A percentile compares a stretch with the other conserved stretches of the same genome.
Evolutionary conservation across 2,113 vertebrate species (phyloP).

Genomic region (Pituophis catenifer): DNA sequence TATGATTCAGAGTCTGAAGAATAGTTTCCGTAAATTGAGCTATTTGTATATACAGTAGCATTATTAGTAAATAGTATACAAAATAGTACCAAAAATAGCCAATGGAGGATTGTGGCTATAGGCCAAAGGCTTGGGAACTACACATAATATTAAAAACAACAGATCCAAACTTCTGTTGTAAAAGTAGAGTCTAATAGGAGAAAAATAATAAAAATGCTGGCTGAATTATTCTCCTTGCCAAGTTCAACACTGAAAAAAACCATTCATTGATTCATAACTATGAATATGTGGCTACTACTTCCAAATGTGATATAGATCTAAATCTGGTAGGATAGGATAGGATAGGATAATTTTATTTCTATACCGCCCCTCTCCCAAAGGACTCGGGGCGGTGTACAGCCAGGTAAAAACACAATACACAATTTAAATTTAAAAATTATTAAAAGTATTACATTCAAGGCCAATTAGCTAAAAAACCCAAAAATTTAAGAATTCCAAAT

Average conservation of each 20-base stretch:
- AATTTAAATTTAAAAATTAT: too few species aligned
- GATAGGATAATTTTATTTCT: too few species aligned
- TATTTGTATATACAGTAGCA: conserved; percentile 44
- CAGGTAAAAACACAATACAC: too few species aligned
- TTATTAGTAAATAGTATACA: conserved; percentile 25
- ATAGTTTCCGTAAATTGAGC: conserved; percentile 50
- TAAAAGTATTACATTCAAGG: too few species aligned
- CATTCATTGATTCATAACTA: background rate
- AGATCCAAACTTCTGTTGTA: accelerated
- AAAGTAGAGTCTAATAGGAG: background rate
- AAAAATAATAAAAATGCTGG: background rate
- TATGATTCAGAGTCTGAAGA: conserved; percentile 53
- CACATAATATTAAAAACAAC: background rate
- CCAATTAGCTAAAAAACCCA: too few species aligned
- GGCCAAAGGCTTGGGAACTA: background rate
- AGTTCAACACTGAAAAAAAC: background rate
- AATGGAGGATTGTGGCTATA: conserved; percentile 1
- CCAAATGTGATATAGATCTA: background rate
- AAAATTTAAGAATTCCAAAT: too few species aligned
- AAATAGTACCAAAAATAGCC: conserved; percentile 1
- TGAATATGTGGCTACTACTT: background rate
- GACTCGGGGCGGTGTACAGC: too few species aligned
- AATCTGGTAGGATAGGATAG: background rate
- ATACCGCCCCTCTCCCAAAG: too few species aligned
- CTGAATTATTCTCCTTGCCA: background rate